Base-by-base conservation (phyloP, 2,888 invertebrate genomes). In the Rhimphoctona megacephalus region DNA sequence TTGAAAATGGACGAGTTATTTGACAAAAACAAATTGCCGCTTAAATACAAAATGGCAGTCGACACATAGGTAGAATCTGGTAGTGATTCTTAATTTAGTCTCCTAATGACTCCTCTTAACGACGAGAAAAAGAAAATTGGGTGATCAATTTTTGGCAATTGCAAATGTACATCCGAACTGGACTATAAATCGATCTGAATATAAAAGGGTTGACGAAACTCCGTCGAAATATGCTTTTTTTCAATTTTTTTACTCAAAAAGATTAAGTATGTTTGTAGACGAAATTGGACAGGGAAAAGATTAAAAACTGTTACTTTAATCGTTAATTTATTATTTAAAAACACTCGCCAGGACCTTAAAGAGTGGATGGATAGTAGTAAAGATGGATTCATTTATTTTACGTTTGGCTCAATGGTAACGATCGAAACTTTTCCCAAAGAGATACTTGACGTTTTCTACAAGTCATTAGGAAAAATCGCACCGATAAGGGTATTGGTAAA, bases 391-490 rank as follows among this genome's bases (percentile, higher is more conserved):
- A 61, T 94, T 2, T 94, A 94, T 81, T 92, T 94, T 30, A 89
- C 92, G n/a, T 92, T 94, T 14, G 94, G 94, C 0, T 93, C 94
- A 0, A 90, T 94, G 90, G 76, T 94, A 0, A 90, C 85, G 66
- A 91, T 94, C 22, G 94, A 94, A 81, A 84, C 90, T 0, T 91
- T 93, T 80, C 92, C 93, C 0, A 30, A 46, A 4, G 80, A 91
- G 1, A 61, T 84, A 0, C 4, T 94, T 0, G 76, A 88, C 0
- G 86, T 90, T n/a, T 90, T 94, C 39, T 93, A 92, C 76, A 83
- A 88, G 25, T 90, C 92, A 0, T 76, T 94, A n/a, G 87, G 73
- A 57, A 92, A 92, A 85, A 87, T 94, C 46, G 87, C 92, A 36
- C 94, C 94, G 0, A 76, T 91, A 0, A 90, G 91, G 0, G 91